These are phyloP conservation scores for Cepphus grylle DNA, from an alignment of 2,113 vertebrate species.

Conservation along the genomic window DNA sequence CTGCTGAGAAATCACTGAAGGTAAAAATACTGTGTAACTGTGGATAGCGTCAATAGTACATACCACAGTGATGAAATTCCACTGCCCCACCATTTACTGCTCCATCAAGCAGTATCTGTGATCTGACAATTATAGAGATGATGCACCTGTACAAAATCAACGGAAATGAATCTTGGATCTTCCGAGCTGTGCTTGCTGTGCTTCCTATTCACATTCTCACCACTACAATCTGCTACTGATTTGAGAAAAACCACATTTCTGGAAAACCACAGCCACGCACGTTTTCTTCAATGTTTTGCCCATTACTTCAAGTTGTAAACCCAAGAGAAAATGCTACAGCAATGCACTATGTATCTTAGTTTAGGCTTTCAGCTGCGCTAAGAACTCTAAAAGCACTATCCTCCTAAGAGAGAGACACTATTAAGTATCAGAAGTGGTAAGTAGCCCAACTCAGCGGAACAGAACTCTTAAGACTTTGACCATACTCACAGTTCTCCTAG, in stretches of 20 bases:
- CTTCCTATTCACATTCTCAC: neutral
- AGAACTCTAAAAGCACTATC: neutral
- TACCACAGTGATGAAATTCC: neutral
- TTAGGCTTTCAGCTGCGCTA: neutral
- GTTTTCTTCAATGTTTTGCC: neutral
- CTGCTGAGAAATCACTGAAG: neutral
- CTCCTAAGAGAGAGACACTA: neutral
- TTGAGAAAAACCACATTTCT: neutral
- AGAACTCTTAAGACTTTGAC: neutral
- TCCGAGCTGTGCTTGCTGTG: neutral
- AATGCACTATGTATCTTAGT: neutral
- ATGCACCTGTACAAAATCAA: neutral
- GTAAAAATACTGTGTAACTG: neutral
- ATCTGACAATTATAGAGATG: neutral
- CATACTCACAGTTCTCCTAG: rapidly evolving
- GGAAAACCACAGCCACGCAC: neutral
- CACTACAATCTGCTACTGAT: neutral
- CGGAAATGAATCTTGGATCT: neutral
- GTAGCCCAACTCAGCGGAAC: neutral
- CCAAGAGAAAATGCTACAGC: neutral
- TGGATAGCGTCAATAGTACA: rapidly evolving
- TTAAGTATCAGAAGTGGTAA: neutral
- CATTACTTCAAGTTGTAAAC: neutral
- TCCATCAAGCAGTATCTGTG: neutral
- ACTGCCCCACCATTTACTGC: neutral